Conservation (phyloP, 1,140 invertebrate genomes). For the Brachionus rotundiformis region DNA sequence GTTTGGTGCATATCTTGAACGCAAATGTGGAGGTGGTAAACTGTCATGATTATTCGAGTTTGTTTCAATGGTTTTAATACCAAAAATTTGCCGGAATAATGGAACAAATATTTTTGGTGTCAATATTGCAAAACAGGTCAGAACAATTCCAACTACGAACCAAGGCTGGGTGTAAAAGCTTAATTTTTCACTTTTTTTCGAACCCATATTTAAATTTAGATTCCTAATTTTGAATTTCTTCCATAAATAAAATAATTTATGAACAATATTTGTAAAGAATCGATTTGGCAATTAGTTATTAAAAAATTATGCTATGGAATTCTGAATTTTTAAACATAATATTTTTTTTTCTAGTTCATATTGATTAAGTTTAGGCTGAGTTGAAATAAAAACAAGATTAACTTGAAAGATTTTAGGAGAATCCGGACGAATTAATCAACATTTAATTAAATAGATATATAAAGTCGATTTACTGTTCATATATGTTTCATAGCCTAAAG, state of each 20-base stretch:
- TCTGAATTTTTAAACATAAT: neutral
- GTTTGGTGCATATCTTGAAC: neutral
- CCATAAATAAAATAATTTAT: conserved; percentile 3
- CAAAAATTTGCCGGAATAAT: conserved; percentile 18
- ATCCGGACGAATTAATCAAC: no score
- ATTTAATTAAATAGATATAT: no score
- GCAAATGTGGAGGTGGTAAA: conserved; percentile 10
- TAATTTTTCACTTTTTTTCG: conserved; percentile 17
- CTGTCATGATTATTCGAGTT: neutral
- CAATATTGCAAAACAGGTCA: conserved; percentile 41
- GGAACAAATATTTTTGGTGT: conserved; percentile 52
- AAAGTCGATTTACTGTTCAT: no score
- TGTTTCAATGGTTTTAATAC: neutral
- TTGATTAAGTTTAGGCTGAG: neutral
- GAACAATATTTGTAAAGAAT: neutral
- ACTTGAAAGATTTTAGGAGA: neutral
- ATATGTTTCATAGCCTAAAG: no score
- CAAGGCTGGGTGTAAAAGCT: conserved; percentile 40
- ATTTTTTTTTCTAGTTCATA: neutral
- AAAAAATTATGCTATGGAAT: conserved; percentile 17
- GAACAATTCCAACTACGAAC: conserved; percentile 20
- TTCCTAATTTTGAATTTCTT: neutral
- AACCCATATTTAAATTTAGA: neutral
- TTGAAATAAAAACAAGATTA: neutral
- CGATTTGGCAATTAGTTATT: neutral